Percentiles rank a stretch among this genome's conserved stretches.
phyloP scores from a whole-genome alignment of 2,797 vertebrate genomes.

The Lepilemur septentrionalis region DNA sequence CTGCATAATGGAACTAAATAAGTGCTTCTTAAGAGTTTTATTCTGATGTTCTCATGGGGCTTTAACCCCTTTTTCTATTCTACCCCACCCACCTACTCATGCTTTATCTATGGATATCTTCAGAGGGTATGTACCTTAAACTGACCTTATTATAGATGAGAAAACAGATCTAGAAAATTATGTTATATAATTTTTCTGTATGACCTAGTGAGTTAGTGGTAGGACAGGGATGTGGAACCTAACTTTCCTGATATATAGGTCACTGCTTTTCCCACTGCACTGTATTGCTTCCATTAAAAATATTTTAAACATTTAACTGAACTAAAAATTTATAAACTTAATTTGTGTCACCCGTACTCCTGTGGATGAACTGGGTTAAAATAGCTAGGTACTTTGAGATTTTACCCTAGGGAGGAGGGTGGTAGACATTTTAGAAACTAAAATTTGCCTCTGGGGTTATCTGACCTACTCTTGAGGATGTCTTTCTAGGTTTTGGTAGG shows the following conservation, averaged over 20 bases:
- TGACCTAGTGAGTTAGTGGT: conserved; percentile 1
- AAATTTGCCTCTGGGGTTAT: conserved; percentile 36
- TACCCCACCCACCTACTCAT: fast-evolving
- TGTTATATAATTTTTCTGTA: conserved; percentile 24
- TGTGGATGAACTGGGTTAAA: conserved; percentile 52
- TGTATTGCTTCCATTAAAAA: conserved; percentile 38
- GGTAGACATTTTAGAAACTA: conserved; percentile 56
- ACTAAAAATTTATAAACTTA: conserved; percentile 56
- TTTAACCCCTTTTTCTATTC: neutral
- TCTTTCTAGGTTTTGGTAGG: conserved; percentile 23
- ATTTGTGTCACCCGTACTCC: conserved; percentile 55
- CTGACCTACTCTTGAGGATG: conserved; percentile 22
- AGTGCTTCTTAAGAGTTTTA: neutral
- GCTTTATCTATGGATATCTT: neutral
- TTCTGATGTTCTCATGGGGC: neutral
- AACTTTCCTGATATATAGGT: conserved; percentile 42
- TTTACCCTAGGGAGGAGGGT: neutral
- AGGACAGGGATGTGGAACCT: neutral
- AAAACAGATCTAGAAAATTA: conserved; percentile 35
- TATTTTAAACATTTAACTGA: conserved; percentile 33
- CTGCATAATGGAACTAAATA: neutral
- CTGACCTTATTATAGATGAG: neutral
- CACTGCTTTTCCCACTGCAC: conserved; percentile 43
- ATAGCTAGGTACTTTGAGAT: conserved; percentile 11
- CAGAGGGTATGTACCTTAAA: neutral